A percentile compares a stretch with the other conserved stretches of the same genome.
These are phyloP conservation scores for Muscidifurax raptorellus DNA, from an alignment of 1,140 invertebrate species.

Conservation along the genomic window DNA sequence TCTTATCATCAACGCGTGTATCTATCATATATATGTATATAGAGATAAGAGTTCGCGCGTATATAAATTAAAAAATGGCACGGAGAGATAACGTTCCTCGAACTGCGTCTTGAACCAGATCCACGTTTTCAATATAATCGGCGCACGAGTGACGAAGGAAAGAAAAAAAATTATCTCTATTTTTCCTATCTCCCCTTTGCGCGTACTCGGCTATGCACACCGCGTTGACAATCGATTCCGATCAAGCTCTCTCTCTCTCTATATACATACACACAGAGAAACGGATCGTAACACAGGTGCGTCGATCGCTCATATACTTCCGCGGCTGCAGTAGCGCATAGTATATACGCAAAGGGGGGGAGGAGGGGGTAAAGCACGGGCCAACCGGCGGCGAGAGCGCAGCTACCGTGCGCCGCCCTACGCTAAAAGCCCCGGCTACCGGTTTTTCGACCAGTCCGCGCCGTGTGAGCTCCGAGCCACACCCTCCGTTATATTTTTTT, in stretches of 20 bases:
- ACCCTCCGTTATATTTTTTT: constrained; percentile 64
- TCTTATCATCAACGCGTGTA: too few relatives aligned
- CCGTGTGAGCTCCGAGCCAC: constrained; percentile 63
- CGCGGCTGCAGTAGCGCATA: background rate
- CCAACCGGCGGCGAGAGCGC: constrained; percentile 52
- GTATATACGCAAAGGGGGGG: background rate
- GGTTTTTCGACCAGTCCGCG: constrained; percentile 69
- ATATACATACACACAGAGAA: too few relatives aligned
- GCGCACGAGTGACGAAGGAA: too few relatives aligned
- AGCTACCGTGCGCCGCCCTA: constrained; percentile 74
- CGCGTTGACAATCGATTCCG: too few relatives aligned
- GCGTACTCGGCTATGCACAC: too few relatives aligned
- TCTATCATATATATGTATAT: too few relatives aligned
- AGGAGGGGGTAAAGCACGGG: constrained; percentile 22
- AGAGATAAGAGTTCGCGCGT: too few relatives aligned
- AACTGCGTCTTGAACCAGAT: too few relatives aligned
- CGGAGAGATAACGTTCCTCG: background rate
- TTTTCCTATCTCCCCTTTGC: too few relatives aligned
- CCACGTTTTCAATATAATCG: too few relatives aligned
- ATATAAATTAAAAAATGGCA: background rate
- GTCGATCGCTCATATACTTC: background rate
- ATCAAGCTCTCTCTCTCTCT: too few relatives aligned
- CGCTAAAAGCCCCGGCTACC: constrained; percentile 67
- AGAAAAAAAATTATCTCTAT: too few relatives aligned
- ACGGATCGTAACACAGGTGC: background rate